phyloP scores from a whole-genome alignment of 2,797 vertebrate species.

The Cuculus canorus region DNA sequence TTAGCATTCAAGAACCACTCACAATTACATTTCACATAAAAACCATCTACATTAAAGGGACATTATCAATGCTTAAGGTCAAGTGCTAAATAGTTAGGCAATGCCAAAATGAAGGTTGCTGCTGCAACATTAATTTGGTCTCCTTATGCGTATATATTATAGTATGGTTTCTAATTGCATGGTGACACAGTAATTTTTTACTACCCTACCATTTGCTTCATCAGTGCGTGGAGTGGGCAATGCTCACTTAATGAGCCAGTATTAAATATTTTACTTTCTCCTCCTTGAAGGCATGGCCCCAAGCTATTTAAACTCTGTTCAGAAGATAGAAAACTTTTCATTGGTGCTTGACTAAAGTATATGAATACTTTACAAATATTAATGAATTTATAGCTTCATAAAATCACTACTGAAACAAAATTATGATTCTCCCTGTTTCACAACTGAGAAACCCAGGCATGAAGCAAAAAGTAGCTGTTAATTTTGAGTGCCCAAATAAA shows the following conservation, averaged over 20 bases:
- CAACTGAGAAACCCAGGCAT: not conserved
- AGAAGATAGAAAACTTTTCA: conserved; percentile 6
- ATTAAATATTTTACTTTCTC: conserved; percentile 49
- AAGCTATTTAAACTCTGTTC: not conserved
- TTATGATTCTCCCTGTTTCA: not conserved
- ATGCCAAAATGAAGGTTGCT: not conserved
- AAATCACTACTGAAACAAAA: not conserved
- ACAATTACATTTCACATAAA: not conserved
- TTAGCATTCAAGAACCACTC: not conserved
- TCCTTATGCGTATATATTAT: not conserved
- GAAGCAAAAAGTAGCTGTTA: not conserved
- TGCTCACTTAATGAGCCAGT: not conserved
- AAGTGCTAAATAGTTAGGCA: not conserved
- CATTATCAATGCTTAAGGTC: not conserved
- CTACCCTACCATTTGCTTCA: conserved; percentile 1
- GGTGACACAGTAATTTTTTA: conserved; percentile 21
- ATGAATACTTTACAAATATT: not conserved
- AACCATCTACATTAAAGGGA: not conserved
- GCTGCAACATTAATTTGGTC: not conserved
- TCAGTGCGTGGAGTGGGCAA: not conserved
- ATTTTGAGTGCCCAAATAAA: not conserved
- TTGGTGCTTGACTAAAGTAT: not conserved
- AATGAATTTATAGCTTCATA: not conserved
- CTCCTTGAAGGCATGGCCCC: not conserved
- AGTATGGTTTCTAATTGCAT: not conserved